Base-by-base conservation (phyloP, 2,113 vertebrate genomes). In the Mesembrinibis cayennensis region DNA sequence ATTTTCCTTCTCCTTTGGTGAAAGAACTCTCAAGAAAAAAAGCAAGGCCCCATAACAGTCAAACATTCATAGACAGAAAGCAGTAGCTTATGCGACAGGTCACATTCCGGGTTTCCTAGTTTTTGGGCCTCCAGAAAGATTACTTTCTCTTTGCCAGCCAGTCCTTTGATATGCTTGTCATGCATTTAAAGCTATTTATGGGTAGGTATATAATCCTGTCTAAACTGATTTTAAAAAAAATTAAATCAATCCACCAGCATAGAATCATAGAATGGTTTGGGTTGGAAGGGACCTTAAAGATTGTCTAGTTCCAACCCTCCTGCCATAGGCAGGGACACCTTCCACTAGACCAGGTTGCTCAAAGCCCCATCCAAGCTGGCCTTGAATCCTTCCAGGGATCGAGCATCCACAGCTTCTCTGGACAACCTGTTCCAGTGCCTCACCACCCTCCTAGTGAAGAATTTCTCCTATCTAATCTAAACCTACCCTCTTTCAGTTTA, bases 141-240 rank as follows among this genome's bases (percentile, higher is more conserved):
- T 10, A 36, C 45, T 91, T 94, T 93, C 84, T 74, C 59, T 95
- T 94, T 97, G 84, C 79, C 61, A 59, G 47, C 1, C 22, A 94
- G 32, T 74, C 34, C 42, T 82, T 92, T 87, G 71, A 92, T 90
- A 89, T 13, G 38, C 84, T 89, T 90, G 71, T 82, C 76, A 84
- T 42, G 25, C 61, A 94, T 63, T 95, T 95, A 81, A 69, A 78
- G n/a, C 95, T 82, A 79, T 96, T 96, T 93, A 86, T 89, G 74
- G 91, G 72, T 18, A 53, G 82, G 73, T 86, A 90, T 61, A 87
- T 47, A 95, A 95, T 91, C 83, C 87, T 66, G 42, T 69, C 76
- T 90, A 92, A 90, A 95, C 26, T 5, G 3, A 93, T 94, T 94
- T 5, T 8, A 49, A 89, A 95, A 89, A 45, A 55, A 55, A 40